phyloP scores from a whole-genome alignment of 2,113 vertebrate genomes.

The Proterorhinus semilunaris region DNA sequence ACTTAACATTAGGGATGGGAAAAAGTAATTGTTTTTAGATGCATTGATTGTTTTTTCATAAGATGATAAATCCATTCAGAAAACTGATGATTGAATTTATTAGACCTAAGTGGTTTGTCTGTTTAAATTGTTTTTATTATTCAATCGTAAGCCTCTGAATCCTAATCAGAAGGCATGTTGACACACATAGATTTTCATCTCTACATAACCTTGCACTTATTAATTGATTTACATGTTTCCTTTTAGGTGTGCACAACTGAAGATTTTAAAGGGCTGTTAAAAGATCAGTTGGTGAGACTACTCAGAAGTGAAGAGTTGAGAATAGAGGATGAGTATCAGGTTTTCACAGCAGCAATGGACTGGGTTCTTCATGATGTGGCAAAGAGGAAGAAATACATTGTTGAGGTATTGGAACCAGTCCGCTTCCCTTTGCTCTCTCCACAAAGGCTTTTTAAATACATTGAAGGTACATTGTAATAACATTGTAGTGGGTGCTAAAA shows the following conservation, averaged over 20 bases:
- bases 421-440: conserved; percentile 91
- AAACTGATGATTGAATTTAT: too few species aligned
- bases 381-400: conserved; percentile 87
- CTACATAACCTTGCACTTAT: too few species aligned
- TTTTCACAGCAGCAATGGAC: conserved; percentile 91
- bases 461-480: conserved; percentile 82
- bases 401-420: conserved; percentile 91
- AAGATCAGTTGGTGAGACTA: conserved; percentile 89
- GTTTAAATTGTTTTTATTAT: too few species aligned
- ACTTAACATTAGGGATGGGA: background rate
- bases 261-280: conserved; percentile 87
- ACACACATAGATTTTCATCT: too few species aligned
- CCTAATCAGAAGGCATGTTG: too few species aligned
- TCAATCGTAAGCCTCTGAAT: too few species aligned
- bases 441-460: conserved; percentile 91
- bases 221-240: background rate
- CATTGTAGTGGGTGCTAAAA: too few species aligned
- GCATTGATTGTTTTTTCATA: background rate
- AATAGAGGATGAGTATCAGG: conserved; percentile 97
- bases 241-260: conserved; percentile 79
- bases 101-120: too few species aligned
- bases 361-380: conserved; percentile 91
- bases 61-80: too few species aligned
- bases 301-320: conserved; percentile 91
- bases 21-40: background rate